phyloP scores from a whole-genome alignment of 2,888 invertebrate genomes.

The Drosophila putrida region DNA sequence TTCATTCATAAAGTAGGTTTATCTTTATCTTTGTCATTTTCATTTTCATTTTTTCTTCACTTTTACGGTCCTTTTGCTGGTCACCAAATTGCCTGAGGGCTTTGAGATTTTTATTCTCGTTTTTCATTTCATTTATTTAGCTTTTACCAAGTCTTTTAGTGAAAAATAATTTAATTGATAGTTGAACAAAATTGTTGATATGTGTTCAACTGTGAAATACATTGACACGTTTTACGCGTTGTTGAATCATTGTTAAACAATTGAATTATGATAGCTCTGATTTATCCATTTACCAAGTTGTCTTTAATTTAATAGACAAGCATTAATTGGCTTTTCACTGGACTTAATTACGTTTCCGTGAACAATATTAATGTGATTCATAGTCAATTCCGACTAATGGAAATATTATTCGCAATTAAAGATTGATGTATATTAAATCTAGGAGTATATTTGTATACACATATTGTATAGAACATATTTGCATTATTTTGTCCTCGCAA shows the following conservation, averaged over 20 bases:
- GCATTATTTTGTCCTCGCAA: not conserved
- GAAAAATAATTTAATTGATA: not conserved
- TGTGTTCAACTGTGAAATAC: slow-evolving; percentile 4
- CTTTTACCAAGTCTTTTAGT: slow-evolving; percentile 14
- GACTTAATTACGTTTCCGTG: slow-evolving; percentile 14
- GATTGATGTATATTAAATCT: not conserved
- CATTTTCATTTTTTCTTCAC: slow-evolving; percentile 7
- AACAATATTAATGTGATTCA: slow-evolving; percentile 15
- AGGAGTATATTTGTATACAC: not conserved
- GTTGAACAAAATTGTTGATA: not conserved
- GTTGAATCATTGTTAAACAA: slow-evolving; percentile 13
- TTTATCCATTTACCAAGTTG: slow-evolving; percentile 7
- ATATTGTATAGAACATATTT: not conserved
- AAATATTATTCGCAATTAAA: not conserved
- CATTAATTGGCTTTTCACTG: slow-evolving; percentile 40
- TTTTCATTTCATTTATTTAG: slow-evolving; percentile 7
- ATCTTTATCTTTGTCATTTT: slow-evolving; percentile 38
- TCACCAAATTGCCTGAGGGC: slow-evolving; percentile 3
- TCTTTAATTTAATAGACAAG: slow-evolving; percentile 34
- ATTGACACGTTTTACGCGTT: not conserved
- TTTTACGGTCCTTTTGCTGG: slow-evolving; percentile 20
- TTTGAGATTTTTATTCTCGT: not conserved
- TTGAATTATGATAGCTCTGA: slow-evolving; percentile 27
- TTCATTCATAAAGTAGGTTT: slow-evolving; percentile 71
- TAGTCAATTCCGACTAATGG: not conserved